These are phyloP conservation scores for Hemibagrus guttatus DNA, from an alignment of 2,797 vertebrate species.

Conservation along the genomic window DNA sequence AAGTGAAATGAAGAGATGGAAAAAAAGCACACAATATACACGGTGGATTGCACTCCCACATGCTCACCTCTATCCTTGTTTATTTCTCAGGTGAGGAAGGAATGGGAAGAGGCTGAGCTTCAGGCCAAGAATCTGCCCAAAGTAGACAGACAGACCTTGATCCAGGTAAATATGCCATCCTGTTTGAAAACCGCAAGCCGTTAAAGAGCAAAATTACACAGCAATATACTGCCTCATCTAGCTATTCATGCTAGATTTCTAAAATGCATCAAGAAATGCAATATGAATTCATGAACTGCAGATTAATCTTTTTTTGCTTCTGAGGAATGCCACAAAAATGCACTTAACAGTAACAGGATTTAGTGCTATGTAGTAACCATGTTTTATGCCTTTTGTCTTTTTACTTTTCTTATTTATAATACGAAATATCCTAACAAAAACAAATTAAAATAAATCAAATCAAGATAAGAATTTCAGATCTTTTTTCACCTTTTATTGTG, in stretches of 20 bases:
- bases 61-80: neutral
- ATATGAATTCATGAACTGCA: neutral
- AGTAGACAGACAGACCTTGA: slow-evolving; percentile 91
- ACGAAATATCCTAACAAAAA: no score
- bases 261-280: neutral
- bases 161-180: slow-evolving; percentile 82
- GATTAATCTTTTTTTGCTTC: neutral
- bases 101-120: slow-evolving; percentile 95
- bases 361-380: no score
- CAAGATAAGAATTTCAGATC: no score
- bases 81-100: slow-evolving; percentile 86
- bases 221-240: neutral
- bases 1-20: neutral
- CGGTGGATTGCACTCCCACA: neutral
- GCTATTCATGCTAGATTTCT: neutral
- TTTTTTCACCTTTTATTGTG: no score
- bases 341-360: no score
- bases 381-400: no score
- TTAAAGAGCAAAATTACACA: neutral
- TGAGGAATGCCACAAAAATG: neutral
- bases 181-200: neutral
- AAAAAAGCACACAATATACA: neutral
- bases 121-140: slow-evolving; percentile 96
- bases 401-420: no score
- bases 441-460: no score